Base-by-base conservation (phyloP, 2,888 invertebrate species). In the Synanthedon andrenaeformis region DNA sequence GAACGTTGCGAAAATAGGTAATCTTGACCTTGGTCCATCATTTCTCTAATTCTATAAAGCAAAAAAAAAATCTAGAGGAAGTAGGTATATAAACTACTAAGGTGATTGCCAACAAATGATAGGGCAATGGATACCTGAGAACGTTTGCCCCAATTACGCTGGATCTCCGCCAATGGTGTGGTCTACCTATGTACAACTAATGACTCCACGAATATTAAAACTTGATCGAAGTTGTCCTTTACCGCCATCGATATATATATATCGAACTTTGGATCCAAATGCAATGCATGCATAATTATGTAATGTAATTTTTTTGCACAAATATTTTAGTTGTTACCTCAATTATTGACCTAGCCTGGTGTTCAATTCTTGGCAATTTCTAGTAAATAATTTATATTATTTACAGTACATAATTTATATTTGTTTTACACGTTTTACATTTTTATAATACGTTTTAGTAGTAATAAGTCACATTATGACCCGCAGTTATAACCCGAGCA, bases 51-150 rank as follows among this genome's bases (percentile, higher is more conserved):
- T n/a, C n/a, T 35, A 35, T 35, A 35, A 35, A 35, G 35, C 35
- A 35, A 35, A 10, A 10, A 35, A 35, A 35, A 35, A 35, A 10
- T 35, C 35, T 45, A n/a, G 45, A 45, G 45, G 45, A 45, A 45
- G 14, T 75, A 72, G n/a, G n/a, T 67, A 69, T 69, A 77, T 70
- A 73, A 68, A 70, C 75, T 76, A 74, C 78, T 78, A 77, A 70
- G 75, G 79, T 62, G 72, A 69, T 74, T 81, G 85, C 84, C 82
- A 85, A 79, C 76, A 78, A 76, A 83, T 80, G 79, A 80, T 83
- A 67, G 66, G 67, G 62, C 67, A 71, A 69, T 72, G 71, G 76
- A 75, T 72, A 78, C 74, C 75, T 73, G 78, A 73, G 68, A 68
- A 64, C 65, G 69, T 63, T 67, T 78, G 83, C 72, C 79, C 84